Conservation (phyloP, 2,797 vertebrate species). For the Chaetodon trifasciatus region DNA sequence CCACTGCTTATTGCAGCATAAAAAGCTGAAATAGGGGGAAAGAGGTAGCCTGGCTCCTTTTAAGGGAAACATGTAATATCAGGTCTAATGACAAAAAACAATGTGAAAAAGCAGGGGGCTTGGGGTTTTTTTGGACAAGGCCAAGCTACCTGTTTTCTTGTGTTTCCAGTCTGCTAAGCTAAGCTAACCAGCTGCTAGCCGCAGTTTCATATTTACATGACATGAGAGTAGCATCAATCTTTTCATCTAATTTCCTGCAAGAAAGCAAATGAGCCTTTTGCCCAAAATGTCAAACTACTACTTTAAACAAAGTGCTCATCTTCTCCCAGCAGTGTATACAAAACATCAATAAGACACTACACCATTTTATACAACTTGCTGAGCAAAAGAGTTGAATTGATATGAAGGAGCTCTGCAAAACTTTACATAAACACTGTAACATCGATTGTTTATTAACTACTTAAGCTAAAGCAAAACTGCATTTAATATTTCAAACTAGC, state of each 20-base stretch:
- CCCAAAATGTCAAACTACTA: neutral
- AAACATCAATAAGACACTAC: slow-evolving; percentile 46
- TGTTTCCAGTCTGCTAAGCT: neutral
- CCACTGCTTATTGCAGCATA: slow-evolving; percentile 1
- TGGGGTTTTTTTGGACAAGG: neutral
- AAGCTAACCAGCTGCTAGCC: neutral
- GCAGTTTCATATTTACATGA: neutral
- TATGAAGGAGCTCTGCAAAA: slow-evolving; percentile 25
- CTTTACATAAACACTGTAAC: slow-evolving; percentile 49
- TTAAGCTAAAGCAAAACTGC: slow-evolving; percentile 36
- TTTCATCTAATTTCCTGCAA: neutral
- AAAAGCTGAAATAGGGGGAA: neutral
- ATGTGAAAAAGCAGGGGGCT: neutral
- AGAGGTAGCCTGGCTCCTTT: neutral
- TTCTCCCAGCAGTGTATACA: slow-evolving; percentile 2
- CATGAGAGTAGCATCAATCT: neutral
- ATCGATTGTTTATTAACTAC: slow-evolving; percentile 25
- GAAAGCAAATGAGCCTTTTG: neutral
- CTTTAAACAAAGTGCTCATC: neutral
- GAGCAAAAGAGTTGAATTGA: slow-evolving; percentile 24
- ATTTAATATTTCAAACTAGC: slow-evolving; percentile 42
- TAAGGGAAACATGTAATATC: neutral
- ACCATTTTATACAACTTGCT: slow-evolving; percentile 34
- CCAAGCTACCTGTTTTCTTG: neutral
- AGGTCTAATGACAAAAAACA: neutral